These are phyloP conservation scores for Anticlea derivata DNA, from an alignment of 2,888 invertebrate genomes.

Conservation along the genomic window DNA sequence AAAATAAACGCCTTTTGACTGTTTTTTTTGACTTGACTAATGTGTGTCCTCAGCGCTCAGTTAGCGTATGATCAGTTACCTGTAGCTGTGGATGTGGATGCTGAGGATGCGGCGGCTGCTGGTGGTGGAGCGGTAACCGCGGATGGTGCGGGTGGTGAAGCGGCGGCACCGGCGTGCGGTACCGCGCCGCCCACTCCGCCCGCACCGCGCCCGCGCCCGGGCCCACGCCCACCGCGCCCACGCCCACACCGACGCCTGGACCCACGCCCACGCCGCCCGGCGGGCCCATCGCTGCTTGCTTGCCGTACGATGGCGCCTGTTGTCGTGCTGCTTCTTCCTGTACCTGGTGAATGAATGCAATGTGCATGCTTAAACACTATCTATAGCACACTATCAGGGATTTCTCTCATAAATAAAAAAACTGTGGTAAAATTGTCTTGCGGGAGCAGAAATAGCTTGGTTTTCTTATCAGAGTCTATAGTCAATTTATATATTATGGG, in stretches of 20 bases:
- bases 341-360: conserved; percentile 78
- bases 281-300: conserved; percentile 84
- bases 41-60: too few relatives aligned
- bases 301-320: conserved; percentile 93
- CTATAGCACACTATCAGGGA: too few relatives aligned
- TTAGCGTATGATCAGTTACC: conserved; percentile 21
- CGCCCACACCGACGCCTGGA: conserved; percentile 46
- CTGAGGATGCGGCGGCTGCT: conserved; percentile 68
- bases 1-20: too few relatives aligned
- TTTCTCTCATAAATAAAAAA: too few relatives aligned
- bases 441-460: too few relatives aligned
- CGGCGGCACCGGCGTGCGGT: conserved; percentile 88
- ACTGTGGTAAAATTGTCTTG: too few relatives aligned
- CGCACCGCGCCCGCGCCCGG: conserved; percentile 83
- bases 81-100: conserved; percentile 43
- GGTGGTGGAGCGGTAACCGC: conserved; percentile 57
- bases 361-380: neutral
- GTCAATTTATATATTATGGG: too few relatives aligned
- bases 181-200: conserved; percentile 85
- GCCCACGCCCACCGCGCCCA: conserved; percentile 57
- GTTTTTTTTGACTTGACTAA: too few relatives aligned
- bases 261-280: conserved; percentile 55
- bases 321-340: conserved; percentile 96
- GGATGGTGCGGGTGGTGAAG: conserved; percentile 58
- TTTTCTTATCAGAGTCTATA: too few relatives aligned